Base-by-base conservation (phyloP, 1,140 invertebrate species). In the Calephelis virginiensis region DNA sequence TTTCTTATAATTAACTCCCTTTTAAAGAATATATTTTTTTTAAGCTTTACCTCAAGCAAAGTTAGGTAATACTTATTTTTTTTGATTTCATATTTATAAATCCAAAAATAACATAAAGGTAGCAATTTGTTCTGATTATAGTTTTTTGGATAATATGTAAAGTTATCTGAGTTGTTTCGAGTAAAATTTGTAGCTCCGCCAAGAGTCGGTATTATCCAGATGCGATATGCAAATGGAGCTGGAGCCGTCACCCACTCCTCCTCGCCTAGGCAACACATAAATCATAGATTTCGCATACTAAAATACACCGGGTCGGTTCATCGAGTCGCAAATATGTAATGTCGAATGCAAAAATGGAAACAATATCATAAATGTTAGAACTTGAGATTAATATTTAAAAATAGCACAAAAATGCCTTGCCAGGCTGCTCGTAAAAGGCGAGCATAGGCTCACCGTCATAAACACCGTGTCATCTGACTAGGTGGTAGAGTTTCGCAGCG, bases 231-330 rank as follows among this genome's bases (percentile, higher is more conserved):
- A 56, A 68, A 60, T 63, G 48, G 37, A 14, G 40, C 60, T 47
- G 62, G 60, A 69, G 63, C 64, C 45, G 75, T 74, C 66, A 63
- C 63, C 70, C 69, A n/a, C 28, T 59, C 37, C 37, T 59, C 53
- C 28, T 59, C 53, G 53, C 53, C 17, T 59, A 38, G 11, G 70
- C 70, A 50, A 71, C 71, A 65, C 75, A 82, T 82, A 83, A 83
- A 83, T 83, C 80, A 83, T 83, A 65, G 59, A 76, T 77, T 78
- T 70, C 73, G 75, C 76, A 78, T 75, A 73, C 71, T 69, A 70
- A 73, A 76, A 79, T 75, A 81, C 67, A 72, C 71, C 69, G 68
- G 67, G 28, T 56, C 74, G 74, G 80, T 76, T 76, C 78, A 78
- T 79, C 66, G 75, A 69, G 73, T 59, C 53, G 53, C 53, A 59